Base-by-base conservation (phyloP, 2,888 invertebrate species). In the Auanema sp. region DNA sequence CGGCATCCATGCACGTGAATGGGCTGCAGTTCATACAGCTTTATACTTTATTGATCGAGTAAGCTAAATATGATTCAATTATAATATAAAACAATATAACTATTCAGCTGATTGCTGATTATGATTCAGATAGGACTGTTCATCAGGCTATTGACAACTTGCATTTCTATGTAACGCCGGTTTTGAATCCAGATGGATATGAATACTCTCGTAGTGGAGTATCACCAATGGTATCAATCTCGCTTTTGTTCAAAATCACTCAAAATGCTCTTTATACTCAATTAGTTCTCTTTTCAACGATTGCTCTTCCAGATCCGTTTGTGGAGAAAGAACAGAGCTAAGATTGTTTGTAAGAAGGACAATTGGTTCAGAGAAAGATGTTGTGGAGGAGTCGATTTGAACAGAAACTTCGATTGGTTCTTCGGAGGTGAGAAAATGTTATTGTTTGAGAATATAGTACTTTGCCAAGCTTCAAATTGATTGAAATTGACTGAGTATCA, bases 11-110 rank as follows among this genome's bases (percentile, higher is more conserved):
- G 80, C 81, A 16, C 64, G 78, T 55, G 80, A 83, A 61, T 83
- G 82, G 83, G 81, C 82, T 8, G 77, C 83, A 23, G 75, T 79
- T 12, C 83, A 82, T 58, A 83, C 82, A 0, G 78, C 78, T 1
- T 65, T 81, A 5, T 84, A 76, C 65, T 83, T 83, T 60, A 81
- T 83, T 44, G 77, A 83, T 49, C 72, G 82, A 68, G 81, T 78
- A 14, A 41, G 63, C 3, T 12, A 1, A 1, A 16, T 24, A 23
- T 41, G 4, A 5, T 16, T 44, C 18, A n/a, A 12, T 21, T n/a
- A 11, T 54, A 8, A 5, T 11, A 54, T 25, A 52, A n/a, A 52
- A 21, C 16, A 18, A n/a, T 8, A 2, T 23, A 52, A 33, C 11
- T 58, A 64, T 75, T 18, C 65, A 80, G 79, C 56, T 81, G n/a